Conservation (phyloP, 2,888 invertebrate species). For the Camptogramma bilineatum region DNA sequence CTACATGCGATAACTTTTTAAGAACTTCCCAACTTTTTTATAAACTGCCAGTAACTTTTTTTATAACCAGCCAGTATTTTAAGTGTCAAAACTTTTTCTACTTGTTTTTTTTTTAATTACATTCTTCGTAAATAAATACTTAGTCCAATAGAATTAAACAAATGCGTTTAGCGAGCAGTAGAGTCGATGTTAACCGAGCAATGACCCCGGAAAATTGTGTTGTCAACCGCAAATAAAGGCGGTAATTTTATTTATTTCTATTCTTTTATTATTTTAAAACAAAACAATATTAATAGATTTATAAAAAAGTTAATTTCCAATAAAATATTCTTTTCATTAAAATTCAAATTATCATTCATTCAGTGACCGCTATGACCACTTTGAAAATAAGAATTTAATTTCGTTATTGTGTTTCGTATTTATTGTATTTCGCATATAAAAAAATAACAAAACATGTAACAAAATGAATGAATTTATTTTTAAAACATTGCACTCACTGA, state of each 20-base stretch:
- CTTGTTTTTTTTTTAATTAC: background rate
- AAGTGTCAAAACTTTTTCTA: background rate
- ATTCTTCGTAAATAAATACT: constrained; percentile 12
- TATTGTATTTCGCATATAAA: too few species aligned
- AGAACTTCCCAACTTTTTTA: background rate
- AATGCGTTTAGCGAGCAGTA: constrained; percentile 33
- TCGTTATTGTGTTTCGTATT: background rate
- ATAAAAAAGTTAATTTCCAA: too few species aligned
- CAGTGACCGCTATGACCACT: too few species aligned
- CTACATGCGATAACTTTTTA: background rate
- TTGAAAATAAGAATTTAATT: too few species aligned
- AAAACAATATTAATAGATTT: background rate
- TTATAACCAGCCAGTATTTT: too few species aligned
- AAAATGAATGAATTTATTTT: too few species aligned
- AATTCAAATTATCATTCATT: too few species aligned
- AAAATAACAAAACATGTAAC: too few species aligned
- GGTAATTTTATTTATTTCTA: constrained; percentile 38
- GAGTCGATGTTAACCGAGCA: constrained; percentile 62
- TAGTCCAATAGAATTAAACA: constrained; percentile 35
- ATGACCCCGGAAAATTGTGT: constrained; percentile 75
- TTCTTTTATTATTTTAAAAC: constrained; percentile 22
- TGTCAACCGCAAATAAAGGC: constrained; percentile 61
- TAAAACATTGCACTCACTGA: too few species aligned
- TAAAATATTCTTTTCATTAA: too few species aligned
- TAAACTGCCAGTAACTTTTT: background rate